Evolutionary conservation across 2,797 vertebrate species (phyloP), one percentile per base, ranked within the genome.

Genomic region (Pseudopleuronectes americanus): DNA sequence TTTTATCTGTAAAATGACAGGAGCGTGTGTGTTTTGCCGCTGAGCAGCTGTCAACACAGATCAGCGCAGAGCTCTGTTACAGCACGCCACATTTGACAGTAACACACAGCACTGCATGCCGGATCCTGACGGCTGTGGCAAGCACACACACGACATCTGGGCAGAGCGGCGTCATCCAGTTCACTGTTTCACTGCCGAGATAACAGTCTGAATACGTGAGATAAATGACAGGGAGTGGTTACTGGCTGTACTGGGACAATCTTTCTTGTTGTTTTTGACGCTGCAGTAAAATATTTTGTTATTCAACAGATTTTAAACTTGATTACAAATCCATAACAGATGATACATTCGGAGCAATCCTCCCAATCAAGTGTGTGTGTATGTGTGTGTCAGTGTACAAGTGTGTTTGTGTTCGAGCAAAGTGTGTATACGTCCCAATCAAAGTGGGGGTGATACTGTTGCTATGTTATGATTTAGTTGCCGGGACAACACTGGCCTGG

Each of bases 381-480:
- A 23, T 58, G 28, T 23, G 45, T 54, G 52, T 51, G 61, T 55
- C 41, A 57, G 13, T 10, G 17, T 45, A 49, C 0, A 33, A 47
- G 51, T 55, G 48, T 28, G 16, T 68, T 45, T 45, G 14, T 45
- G 14, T 45, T 19, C 5, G 14, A 45, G 14, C 6, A 19, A 19
- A 45, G 14, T 61, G 41, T 28, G 16, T 68, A 14, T 49, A 12
- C 4, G 21, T 69, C 52, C 51, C 68, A 77, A 63, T 84, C 68
- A 85, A 41, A 56, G 56, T 5, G 31, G 72, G 65, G 58, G 57
- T 13, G 68, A 69, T 64, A 21, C 59, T 64, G 79, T 83, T 85
- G 81, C 81, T 57, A 68, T 84, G 81, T 80, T 82, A 56, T 78
- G 83, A 77, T 70, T 65, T 57, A 28, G 66, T 68, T 80, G 74